Evolutionary conservation across 2,888 invertebrate species (phyloP).

Genomic region (Campoletis raptor): DNA sequence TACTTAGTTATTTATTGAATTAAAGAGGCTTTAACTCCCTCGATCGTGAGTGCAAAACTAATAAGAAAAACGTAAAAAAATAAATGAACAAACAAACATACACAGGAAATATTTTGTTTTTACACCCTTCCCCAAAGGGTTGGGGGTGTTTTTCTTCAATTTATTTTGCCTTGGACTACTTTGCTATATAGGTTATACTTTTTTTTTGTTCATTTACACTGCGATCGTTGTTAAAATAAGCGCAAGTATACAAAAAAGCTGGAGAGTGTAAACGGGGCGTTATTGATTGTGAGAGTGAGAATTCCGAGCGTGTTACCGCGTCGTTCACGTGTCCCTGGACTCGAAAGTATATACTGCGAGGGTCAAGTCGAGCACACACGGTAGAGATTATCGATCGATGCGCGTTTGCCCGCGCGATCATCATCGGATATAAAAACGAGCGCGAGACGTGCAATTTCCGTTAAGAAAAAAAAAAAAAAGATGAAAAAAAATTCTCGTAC

Average conservation of each 20-base stretch:
- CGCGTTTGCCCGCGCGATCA: constrained; percentile 54
- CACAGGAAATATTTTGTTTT: background rate
- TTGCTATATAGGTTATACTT: background rate
- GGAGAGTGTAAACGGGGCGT: constrained; percentile 70
- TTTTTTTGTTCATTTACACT: constrained; percentile 1
- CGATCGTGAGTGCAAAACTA: background rate
- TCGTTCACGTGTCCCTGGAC: constrained; percentile 69
- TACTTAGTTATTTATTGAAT: background rate
- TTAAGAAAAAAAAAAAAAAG: no score
- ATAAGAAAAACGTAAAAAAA: background rate
- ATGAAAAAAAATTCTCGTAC: background rate
- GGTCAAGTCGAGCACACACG: constrained; percentile 68
- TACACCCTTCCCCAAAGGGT: background rate
- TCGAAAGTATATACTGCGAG: constrained; percentile 63
- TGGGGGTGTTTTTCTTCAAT: background rate
- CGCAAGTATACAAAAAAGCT: constrained; percentile 38
- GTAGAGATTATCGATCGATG: constrained; percentile 66
- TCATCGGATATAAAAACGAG: constrained; percentile 30
- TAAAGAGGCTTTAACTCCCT: background rate
- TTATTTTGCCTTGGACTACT: constrained; percentile 10
- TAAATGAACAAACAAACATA: no score
- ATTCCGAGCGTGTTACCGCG: constrained; percentile 63
- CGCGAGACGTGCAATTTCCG: constrained; percentile 23
- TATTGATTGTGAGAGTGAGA: constrained; percentile 73
- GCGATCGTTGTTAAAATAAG: constrained; percentile 12